Base-by-base conservation (phyloP, 2,797 vertebrate species). In the Pampus argenteus region DNA sequence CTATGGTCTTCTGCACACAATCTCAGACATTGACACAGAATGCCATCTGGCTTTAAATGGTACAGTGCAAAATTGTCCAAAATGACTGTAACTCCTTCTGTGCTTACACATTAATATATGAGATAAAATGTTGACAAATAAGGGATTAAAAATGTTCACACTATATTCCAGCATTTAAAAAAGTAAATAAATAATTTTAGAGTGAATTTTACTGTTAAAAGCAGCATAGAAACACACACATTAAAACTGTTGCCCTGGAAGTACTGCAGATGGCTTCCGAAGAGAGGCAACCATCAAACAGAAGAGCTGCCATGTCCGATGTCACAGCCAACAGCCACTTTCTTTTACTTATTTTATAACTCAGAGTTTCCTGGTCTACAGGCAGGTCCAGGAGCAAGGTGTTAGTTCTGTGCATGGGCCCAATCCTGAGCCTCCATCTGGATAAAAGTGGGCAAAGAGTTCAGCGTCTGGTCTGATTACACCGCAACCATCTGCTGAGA, bases 341-440 rank as follows among this genome's bases (percentile, higher is more conserved):
- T 52, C 22, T 69, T 74, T 84, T 66, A 70, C 40, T 6, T 36
- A 71, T 82, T 74, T 17, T 64, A 76, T 51, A 25, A 47, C 71
- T 83, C 76, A 67, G 72, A 80, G 62, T 78, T 81, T 74, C 60
- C 61, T 28, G 44, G 73, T 78, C 76, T 62, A 64, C 64, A 79
- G 76, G 77, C 71, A 58, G 70, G 73, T 71, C 74, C 58, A 20
- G 59, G 44, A 79, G 78, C 75, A 28, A 71, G 47, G 65, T 60
- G 73, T 75, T 84, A 60, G 71, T 57, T 86, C 66, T 80, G 78
- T 71, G 75, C 74, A 81, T 88, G 82, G 68, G 76, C 86, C 66
- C 49, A 42, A 77, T 88, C 64, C 76, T 77, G 81, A 78, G 61
- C 66, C 48, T 89, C 87, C 85, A 91, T 92, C 89, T 93, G 87